These are phyloP conservation scores for Heterocephalus glaber DNA, from an alignment of 2,113 vertebrate genomes.

Conservation along the genomic window DNA sequence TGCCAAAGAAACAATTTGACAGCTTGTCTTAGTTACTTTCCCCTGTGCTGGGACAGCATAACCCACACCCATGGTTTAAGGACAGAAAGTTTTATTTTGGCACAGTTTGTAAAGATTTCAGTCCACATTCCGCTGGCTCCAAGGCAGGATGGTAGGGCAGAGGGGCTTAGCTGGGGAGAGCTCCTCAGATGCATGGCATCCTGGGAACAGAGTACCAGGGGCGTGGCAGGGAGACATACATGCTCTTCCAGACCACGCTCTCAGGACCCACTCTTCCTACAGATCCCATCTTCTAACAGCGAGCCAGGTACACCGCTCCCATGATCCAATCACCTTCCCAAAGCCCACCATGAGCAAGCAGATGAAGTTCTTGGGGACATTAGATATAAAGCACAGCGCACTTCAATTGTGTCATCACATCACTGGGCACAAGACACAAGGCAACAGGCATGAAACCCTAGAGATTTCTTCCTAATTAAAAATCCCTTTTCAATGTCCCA, in stretches of 20 bases:
- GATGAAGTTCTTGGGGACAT: too few species aligned
- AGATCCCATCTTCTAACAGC: not conserved
- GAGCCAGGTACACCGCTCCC: not conserved
- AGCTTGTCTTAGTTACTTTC: not conserved
- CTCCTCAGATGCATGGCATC: not conserved
- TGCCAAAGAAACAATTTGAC: not conserved
- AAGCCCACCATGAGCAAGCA: not conserved
- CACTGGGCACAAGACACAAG: not conserved
- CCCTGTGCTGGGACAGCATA: not conserved
- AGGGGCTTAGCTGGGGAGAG: not conserved
- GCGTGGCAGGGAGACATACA: not conserved
- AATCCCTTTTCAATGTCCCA: not conserved
- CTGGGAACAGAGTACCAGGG: not conserved
- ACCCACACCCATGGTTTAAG: not conserved
- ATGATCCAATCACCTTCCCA: not conserved
- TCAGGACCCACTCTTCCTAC: not conserved
- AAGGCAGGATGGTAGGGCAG: not conserved
- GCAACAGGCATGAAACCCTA: not conserved
- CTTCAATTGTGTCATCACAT: not conserved
- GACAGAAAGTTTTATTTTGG: not conserved
- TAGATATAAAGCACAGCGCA: not conserved
- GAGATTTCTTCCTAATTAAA: not conserved
- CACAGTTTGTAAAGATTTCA: not conserved
- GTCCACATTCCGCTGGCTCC: not conserved
- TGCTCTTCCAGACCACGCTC: not conserved